These are phyloP conservation scores for Rhinoptilus africanus DNA, from an alignment of 2,113 vertebrate species.

Conservation along the genomic window DNA sequence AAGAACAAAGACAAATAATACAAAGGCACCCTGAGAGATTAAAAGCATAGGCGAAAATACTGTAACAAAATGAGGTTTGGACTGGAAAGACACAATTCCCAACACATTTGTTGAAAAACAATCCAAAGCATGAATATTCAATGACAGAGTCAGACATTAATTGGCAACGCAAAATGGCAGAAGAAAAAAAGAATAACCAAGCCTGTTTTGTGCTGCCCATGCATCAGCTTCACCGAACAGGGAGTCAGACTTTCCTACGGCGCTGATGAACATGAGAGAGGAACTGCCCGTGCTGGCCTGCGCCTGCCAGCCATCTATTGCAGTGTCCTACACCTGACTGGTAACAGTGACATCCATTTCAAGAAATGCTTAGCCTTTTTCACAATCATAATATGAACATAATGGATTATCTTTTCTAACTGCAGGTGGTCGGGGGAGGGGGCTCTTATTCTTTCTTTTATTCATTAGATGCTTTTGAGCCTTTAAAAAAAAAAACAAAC, in stretches of 20 bases:
- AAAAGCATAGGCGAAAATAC: slow-evolving; percentile 55
- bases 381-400: neutral
- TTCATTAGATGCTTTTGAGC: neutral
- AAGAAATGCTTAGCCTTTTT: neutral
- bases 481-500: neutral
- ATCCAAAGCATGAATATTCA: slow-evolving; percentile 61
- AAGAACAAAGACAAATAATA: slow-evolving; percentile 59
- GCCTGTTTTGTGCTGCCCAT: neutral
- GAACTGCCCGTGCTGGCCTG: neutral
- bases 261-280: neutral
- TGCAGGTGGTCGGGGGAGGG: neutral
- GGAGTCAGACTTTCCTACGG: neutral
- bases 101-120: slow-evolving; percentile 64
- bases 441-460: neutral
- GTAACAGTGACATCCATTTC: neutral
- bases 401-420: neutral
- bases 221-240: neutral
- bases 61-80: slow-evolving; percentile 55
- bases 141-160: slow-evolving; percentile 22
- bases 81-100: slow-evolving; percentile 58
- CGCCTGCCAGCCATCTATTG: neutral
- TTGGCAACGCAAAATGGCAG: slow-evolving; percentile 53
- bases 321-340: neutral
- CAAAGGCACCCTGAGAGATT: slow-evolving; percentile 49
- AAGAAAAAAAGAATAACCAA: neutral